Percentiles rank a stretch among this genome's conserved stretches.
Evolutionary conservation across 1,140 invertebrate species (phyloP).

Genomic region (Aphelinus certus): DNA sequence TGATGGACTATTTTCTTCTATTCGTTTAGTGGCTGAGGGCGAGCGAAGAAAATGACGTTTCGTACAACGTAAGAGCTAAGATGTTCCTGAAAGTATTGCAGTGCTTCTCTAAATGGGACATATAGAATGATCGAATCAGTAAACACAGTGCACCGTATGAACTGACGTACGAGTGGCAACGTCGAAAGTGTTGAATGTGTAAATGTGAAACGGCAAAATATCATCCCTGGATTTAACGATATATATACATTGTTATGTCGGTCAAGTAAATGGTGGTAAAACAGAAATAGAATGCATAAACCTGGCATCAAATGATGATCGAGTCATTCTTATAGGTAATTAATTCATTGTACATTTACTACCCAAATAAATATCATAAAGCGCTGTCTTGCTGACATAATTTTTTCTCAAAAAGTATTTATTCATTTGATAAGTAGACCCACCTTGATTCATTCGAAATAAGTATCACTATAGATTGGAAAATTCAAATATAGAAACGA

Average conservation of each 20-base stretch:
- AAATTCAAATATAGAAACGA: too few relatives aligned
- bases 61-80: slow-evolving; percentile 17
- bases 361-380: slow-evolving; percentile 25
- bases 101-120: slow-evolving; percentile 1
- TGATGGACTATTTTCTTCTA: slow-evolving; percentile 4
- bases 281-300: slow-evolving; percentile 25
- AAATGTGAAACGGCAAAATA: slow-evolving; percentile 32
- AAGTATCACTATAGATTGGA: too few relatives aligned
- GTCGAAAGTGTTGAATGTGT: slow-evolving; percentile 31
- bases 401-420: not conserved
- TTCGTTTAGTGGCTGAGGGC: not conserved
- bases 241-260: slow-evolving; percentile 26
- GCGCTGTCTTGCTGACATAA: slow-evolving; percentile 29
- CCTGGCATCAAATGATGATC: slow-evolving; percentile 23
- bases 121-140: slow-evolving; percentile 27
- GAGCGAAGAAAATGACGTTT: slow-evolving; percentile 12
- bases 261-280: slow-evolving; percentile 20
- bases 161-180: slow-evolving; percentile 21
- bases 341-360: slow-evolving; percentile 38
- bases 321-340: slow-evolving; percentile 34
- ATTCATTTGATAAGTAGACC: not conserved
- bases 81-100: slow-evolving; percentile 2
- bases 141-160: slow-evolving; percentile 22
- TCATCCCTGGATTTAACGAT: slow-evolving; percentile 30
- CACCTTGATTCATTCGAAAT: not conserved